Evolutionary conservation across 2,888 invertebrate genomes (phyloP).

Genomic region (Cotesia congregata): DNA sequence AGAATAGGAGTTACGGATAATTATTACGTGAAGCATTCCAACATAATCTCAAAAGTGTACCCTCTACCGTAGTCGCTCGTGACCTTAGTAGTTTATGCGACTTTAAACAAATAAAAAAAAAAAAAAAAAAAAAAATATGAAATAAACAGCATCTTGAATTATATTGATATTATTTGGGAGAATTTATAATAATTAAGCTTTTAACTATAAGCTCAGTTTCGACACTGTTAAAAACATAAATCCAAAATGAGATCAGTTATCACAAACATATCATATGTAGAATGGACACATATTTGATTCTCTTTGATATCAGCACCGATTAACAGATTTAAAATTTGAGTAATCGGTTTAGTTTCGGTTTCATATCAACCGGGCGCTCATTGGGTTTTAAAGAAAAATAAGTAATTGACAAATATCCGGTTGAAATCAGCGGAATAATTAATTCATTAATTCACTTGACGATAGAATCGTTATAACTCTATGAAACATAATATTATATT

Average conservation of each 20-base stretch:
- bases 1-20: no score
- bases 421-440: no score
- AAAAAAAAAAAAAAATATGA: not conserved
- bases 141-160: no score
- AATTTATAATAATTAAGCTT: not conserved
- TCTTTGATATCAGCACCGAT: constrained; percentile 2
- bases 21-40: no score
- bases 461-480: no score
- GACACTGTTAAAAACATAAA: not conserved
- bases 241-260: not conserved
- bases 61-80: no score
- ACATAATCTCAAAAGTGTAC: no score
- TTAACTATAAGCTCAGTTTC: not conserved
- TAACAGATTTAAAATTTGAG: not conserved
- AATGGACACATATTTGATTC: not conserved
- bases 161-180: not conserved
- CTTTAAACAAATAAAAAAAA: no score
- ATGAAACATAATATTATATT: no score
- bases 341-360: not conserved
- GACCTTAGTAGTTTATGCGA: no score
- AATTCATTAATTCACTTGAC: no score
- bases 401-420: no score
- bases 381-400: not conserved
- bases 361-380: not conserved
- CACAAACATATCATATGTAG: not conserved